phyloP scores from a whole-genome alignment of 2,888 invertebrate genomes.

The Cosmopolites sordidus region DNA sequence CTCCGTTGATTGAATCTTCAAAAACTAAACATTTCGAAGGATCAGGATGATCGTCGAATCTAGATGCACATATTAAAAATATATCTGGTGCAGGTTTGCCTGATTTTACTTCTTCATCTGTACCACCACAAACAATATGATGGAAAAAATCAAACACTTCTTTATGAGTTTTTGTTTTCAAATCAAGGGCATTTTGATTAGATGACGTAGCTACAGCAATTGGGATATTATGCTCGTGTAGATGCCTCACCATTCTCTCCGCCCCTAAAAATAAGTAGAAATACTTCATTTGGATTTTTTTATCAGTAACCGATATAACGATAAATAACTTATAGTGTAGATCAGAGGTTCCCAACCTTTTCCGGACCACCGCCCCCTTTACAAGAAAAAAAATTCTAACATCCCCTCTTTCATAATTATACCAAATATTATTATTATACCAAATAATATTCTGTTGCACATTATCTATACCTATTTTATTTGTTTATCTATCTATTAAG shows the following conservation, averaged over 20 bases:
- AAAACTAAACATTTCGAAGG: slow-evolving; percentile 73
- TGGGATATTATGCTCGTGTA: slow-evolving; percentile 69
- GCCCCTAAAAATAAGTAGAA: slow-evolving; percentile 60
- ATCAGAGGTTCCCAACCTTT: too few species aligned
- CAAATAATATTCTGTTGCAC: too few species aligned
- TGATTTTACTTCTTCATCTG: slow-evolving; percentile 75
- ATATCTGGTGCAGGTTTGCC: slow-evolving; percentile 90
- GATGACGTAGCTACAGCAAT: slow-evolving; percentile 87
- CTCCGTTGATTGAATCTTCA: slow-evolving; percentile 89
- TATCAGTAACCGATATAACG: too few species aligned
- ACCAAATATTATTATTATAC: too few species aligned
- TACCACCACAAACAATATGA: slow-evolving; percentile 76
- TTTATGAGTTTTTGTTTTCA: slow-evolving; percentile 62
- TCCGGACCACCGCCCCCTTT: too few species aligned
- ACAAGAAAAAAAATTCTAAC: too few species aligned
- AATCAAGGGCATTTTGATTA: slow-evolving; percentile 62
- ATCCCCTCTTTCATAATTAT: too few species aligned
- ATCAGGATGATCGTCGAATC: slow-evolving; percentile 65
- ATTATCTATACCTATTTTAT: too few species aligned
- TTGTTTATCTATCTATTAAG: too few species aligned
- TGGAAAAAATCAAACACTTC: slow-evolving; percentile 66
- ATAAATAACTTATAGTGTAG: too few species aligned
- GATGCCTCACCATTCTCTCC: slow-evolving; percentile 69
- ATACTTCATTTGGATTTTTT: too few species aligned
- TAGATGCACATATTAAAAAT: slow-evolving; percentile 58